A percentile compares a stretch with the other conserved stretches of the same genome.
Conservation (phyloP, 2,113 vertebrate species). For the Piprites chloris region DNA sequence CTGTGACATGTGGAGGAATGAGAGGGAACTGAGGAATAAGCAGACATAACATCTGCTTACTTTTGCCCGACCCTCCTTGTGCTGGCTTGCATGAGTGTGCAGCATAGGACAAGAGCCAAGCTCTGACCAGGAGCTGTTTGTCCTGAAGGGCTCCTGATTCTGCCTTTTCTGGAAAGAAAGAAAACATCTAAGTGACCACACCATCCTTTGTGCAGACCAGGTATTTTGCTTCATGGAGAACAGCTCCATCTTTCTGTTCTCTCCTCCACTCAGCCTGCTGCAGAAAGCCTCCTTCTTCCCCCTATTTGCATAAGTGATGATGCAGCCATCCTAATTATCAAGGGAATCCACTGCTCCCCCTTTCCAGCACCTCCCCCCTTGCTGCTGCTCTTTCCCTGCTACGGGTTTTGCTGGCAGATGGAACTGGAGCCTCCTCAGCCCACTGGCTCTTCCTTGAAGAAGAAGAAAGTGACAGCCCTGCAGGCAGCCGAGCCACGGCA, state of each 20-base stretch:
- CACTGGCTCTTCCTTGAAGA: conserved; percentile 66
- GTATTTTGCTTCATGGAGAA: not conserved
- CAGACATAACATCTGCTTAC: not conserved
- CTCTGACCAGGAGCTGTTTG: not conserved
- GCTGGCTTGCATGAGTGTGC: not conserved
- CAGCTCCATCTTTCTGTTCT: not conserved
- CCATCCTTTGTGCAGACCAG: not conserved
- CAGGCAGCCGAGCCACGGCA: conserved; percentile 5
- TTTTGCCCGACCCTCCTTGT: not conserved
- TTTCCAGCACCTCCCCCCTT: conserved; percentile 13
- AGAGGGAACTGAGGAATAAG: not conserved
- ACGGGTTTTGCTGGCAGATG: conserved; percentile 46
- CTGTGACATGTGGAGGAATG: not conserved
- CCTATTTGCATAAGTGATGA: conserved; percentile 43
- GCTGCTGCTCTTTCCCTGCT: conserved; percentile 61
- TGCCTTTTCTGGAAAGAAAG: not conserved
- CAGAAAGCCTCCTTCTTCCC: not conserved
- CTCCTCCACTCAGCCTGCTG: not conserved
- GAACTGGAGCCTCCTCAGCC: conserved; percentile 54
- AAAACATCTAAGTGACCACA: not conserved
- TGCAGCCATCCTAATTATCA: conserved; percentile 40
- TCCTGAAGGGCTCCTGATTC: not conserved
- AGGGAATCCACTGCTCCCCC: conserved; percentile 8
- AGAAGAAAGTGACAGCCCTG: conserved; percentile 61
- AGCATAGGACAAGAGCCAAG: not conserved